Percentiles rank a stretch among this genome's conserved stretches.
Conservation (phyloP, 2,888 invertebrate species). For the Aplocera efformata region DNA sequence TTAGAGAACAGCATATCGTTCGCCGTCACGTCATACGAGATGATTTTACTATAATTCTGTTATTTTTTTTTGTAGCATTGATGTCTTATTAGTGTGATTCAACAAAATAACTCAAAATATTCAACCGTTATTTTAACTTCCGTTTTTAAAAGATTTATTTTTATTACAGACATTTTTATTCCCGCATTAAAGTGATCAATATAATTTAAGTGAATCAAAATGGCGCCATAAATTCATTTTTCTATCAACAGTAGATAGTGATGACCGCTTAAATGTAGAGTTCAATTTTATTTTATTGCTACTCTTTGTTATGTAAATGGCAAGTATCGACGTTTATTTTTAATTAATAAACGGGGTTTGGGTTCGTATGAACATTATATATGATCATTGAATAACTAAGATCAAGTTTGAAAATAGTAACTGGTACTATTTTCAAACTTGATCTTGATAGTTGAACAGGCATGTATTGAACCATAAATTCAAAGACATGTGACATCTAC, state of each 20-base stretch:
- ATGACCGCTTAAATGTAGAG: constrained; percentile 19
- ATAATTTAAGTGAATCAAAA: constrained; percentile 28
- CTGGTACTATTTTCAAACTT: too few species aligned
- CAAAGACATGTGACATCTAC: too few species aligned
- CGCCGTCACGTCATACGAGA: too few species aligned
- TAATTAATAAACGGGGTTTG: constrained; percentile 23
- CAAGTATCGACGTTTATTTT: constrained; percentile 19
- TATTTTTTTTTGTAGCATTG: too few species aligned
- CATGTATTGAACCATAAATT: constrained; percentile 1
- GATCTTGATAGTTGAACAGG: constrained; percentile 2
- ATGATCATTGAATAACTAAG: too few species aligned
- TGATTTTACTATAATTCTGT: too few species aligned
- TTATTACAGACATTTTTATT: constrained; percentile 24
- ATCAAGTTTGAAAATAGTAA: too few species aligned
- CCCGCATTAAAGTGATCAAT: constrained; percentile 27
- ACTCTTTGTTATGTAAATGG: constrained; percentile 28
- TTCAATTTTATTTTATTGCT: constrained; percentile 27
- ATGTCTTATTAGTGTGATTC: neutral
- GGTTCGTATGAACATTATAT: constrained; percentile 6
- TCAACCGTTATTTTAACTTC: constrained; percentile 18
- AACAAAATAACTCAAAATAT: constrained; percentile 6
- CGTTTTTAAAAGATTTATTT: constrained; percentile 23
- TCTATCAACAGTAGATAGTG: constrained; percentile 27
- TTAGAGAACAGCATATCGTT: too few species aligned
- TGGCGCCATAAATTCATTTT: constrained; percentile 28